Percentiles rank a stretch among this genome's conserved stretches.
phyloP scores from a whole-genome alignment of 2,888 invertebrate species.

The Polyommatus iphigenia region DNA sequence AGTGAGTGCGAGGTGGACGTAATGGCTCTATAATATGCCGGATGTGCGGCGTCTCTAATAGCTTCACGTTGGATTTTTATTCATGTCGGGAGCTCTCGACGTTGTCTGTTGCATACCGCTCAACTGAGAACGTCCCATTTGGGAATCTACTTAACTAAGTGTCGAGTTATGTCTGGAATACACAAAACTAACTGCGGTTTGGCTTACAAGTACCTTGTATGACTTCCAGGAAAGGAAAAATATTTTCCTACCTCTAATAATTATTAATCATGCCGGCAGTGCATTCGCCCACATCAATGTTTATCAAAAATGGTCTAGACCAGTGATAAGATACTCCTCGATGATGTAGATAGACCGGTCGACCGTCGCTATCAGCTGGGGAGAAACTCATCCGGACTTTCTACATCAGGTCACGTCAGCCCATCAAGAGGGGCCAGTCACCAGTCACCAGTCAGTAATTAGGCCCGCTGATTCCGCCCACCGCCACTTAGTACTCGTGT shows the following conservation, averaged over 20 bases:
- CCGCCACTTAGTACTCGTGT: background rate
- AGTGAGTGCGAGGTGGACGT: constrained; percentile 15
- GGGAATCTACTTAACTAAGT: constrained; percentile 13
- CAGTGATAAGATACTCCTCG: background rate
- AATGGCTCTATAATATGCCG: constrained; percentile 27
- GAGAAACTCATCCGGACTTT: constrained; percentile 6
- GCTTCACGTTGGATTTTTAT: constrained; percentile 7
- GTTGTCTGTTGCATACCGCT: background rate
- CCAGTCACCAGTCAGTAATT: background rate
- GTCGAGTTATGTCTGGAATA: background rate
- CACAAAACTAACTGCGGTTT: background rate
- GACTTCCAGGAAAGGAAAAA: background rate
- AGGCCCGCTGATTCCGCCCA: constrained; percentile 12
- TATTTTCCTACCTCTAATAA: no score
- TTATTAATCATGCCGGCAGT: background rate
- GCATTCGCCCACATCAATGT: background rate
- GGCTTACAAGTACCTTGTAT: background rate
- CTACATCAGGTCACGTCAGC: background rate
- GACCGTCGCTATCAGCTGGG: background rate
- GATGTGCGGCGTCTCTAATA: constrained; percentile 7
- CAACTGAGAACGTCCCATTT: background rate
- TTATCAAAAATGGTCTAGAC: background rate
- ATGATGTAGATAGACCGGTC: constrained; percentile 9
- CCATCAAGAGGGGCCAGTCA: background rate
- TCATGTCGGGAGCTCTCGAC: background rate